phyloP scores from a whole-genome alignment of 1,140 invertebrate genomes.

The Diorhabda carinulata region DNA sequence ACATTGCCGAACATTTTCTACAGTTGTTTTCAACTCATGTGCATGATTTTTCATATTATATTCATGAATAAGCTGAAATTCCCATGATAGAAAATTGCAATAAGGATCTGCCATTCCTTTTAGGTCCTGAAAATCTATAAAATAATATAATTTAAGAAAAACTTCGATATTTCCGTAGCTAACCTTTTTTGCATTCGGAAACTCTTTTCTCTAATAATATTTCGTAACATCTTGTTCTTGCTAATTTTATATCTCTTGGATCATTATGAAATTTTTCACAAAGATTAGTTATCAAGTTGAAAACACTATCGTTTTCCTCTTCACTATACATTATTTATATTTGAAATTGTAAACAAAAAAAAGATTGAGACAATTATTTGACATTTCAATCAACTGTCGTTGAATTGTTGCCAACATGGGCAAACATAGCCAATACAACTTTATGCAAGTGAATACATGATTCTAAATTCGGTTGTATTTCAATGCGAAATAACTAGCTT shows the following conservation, averaged over 20 bases:
- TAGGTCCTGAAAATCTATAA: slow-evolving; percentile 28
- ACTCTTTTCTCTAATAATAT: slow-evolving; percentile 32
- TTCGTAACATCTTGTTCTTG: slow-evolving; percentile 31
- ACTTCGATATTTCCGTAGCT: background rate
- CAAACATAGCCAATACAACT: no score
- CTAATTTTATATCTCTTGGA: slow-evolving; percentile 23
- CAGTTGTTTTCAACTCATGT: slow-evolving; percentile 27
- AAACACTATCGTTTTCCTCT: slow-evolving; percentile 32
- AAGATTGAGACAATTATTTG: no score
- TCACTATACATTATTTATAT: slow-evolving; percentile 20
- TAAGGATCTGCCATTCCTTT: slow-evolving; percentile 32
- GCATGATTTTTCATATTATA: slow-evolving; percentile 35
- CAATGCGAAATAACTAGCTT: no score
- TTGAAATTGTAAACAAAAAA: no score
- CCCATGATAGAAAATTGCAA: slow-evolving; percentile 40
- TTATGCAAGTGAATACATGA: no score
- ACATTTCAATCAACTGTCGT: no score
- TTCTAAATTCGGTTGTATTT: no score
- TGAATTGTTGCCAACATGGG: no score
- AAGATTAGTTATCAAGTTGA: slow-evolving; percentile 36
- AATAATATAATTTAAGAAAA: slow-evolving; percentile 21
- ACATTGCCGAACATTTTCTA: slow-evolving; percentile 26
- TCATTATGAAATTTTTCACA: slow-evolving; percentile 33
- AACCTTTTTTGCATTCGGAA: slow-evolving; percentile 21
- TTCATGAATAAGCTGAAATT: slow-evolving; percentile 33